Evolutionary conservation across 2,113 vertebrate genomes (phyloP), one percentile per base, ranked within the genome.

Genomic region (Atrichornis clamosus): DNA sequence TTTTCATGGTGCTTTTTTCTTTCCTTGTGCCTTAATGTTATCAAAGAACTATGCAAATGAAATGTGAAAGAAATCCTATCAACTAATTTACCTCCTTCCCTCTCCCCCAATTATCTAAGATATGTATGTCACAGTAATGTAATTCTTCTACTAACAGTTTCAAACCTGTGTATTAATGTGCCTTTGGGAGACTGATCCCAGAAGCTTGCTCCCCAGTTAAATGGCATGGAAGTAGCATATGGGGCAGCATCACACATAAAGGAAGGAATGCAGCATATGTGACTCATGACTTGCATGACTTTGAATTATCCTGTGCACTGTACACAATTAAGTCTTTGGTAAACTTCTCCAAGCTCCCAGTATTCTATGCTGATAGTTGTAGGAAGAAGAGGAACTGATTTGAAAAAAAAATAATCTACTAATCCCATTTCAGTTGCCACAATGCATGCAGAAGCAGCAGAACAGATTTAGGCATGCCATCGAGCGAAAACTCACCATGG

Each of bases 21-120:
- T 59, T 17, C 49, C 37, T 56, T 47, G 58, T 53, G 26, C 24
- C 65, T 85, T 89, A 82, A 68, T 73, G 33, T 42, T 90, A 90
- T 91, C 65, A 79, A 93, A 95, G 87, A 79, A 64, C 53, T 46
- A 89, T 56, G 62, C 69, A 92, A 93, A 94, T 82, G 20, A 96
- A 84, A 82, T 47, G 44, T 52, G 77, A 60, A 89, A 89, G 44
- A 72, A 60, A 82, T 50, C 52, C 56, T 70, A 82, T 56, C 74
- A 68, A 69, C 32, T 87, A 73, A 64, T 87, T 91, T 76, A 69
- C 77, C 39, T 75, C 35, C 53, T 64, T n/a, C 16, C 59, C 19
- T 22, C 37, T 37, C 33, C 19, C 30, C 28, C 14, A 68, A 47
- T 83, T 75, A 88, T 53, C 42, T 64, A 68, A 52, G 39, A 59